Percentiles rank a stretch among this genome's conserved stretches.
Conservation (phyloP, 2,888 invertebrate species). For the Dichetophora obliterata region DNA sequence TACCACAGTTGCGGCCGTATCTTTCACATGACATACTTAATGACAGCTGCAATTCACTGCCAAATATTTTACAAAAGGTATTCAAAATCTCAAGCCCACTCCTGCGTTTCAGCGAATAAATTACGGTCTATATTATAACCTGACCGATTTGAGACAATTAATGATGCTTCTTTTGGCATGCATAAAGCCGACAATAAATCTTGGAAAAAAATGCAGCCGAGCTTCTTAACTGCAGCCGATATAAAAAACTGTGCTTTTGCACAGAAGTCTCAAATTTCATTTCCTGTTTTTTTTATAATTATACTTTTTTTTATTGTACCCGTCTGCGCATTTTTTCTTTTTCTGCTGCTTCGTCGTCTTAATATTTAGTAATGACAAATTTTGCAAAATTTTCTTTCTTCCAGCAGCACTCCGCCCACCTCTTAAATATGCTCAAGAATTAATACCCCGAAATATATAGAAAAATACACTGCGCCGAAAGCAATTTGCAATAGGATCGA, state of each 20-base stretch:
- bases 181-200: slow-evolving; percentile 60
- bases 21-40: slow-evolving; percentile 19
- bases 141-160: slow-evolving; percentile 40
- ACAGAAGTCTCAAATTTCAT: slow-evolving; percentile 65
- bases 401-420: not conserved
- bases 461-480: not conserved
- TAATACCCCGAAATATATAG: not conserved
- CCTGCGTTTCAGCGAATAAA: not conserved
- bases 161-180: slow-evolving; percentile 37
- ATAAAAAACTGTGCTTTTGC: slow-evolving; percentile 32
- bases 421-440: not conserved
- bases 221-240: slow-evolving; percentile 38
- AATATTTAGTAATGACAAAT: slow-evolving; percentile 26
- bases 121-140: not conserved
- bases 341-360: not conserved
- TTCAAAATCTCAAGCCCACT: slow-evolving; percentile 9
- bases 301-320: slow-evolving; percentile 38
- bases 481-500: not conserved
- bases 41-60: slow-evolving; percentile 20
- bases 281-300: slow-evolving; percentile 59
- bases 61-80: not conserved
- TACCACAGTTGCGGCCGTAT: too few species aligned
- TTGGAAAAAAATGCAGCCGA: slow-evolving; percentile 47
- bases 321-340: slow-evolving; percentile 20
- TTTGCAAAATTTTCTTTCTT: not conserved